Conservation (phyloP, 1,140 invertebrate genomes). For the Platyscapa corneri region DNA sequence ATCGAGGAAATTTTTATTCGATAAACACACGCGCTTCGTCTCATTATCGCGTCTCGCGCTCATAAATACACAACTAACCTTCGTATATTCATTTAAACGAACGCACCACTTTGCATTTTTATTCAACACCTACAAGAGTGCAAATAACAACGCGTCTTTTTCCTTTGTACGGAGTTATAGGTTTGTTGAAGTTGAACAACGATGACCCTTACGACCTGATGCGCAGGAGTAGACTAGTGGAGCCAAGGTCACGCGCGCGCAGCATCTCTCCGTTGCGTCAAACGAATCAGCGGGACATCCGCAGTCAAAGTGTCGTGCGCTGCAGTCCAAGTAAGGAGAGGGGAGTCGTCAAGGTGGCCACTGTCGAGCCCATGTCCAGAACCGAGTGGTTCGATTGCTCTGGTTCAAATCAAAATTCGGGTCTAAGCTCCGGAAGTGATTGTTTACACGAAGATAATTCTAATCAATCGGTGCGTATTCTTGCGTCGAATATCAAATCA, state of each 20-base stretch:
- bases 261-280: conserved; percentile 77
- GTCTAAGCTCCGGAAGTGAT: background rate
- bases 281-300: conserved; percentile 72
- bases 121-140: background rate
- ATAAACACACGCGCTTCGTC: background rate
- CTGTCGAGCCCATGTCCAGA: conserved; percentile 55
- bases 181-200: conserved; percentile 65
- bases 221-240: conserved; percentile 81
- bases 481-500: background rate
- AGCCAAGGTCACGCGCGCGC: conserved; percentile 78
- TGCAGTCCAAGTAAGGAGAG: conserved; percentile 56
- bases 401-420: background rate
- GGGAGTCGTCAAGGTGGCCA: background rate
- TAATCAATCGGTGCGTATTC: conserved; percentile 28
- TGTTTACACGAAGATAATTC: conserved; percentile 6
- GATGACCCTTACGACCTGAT: conserved; percentile 87
- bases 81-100: background rate
- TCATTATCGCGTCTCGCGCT: background rate
- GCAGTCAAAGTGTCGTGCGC: conserved; percentile 75
- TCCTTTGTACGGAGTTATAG: conserved; percentile 48
- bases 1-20: background rate
- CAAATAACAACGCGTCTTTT: too few species aligned
- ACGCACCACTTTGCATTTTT: too few species aligned
- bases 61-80: conserved; percentile 31
- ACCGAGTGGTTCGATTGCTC: conserved; percentile 68